Conservation (phyloP, 2,797 vertebrate species). For the Gorsachius magnificus region DNA sequence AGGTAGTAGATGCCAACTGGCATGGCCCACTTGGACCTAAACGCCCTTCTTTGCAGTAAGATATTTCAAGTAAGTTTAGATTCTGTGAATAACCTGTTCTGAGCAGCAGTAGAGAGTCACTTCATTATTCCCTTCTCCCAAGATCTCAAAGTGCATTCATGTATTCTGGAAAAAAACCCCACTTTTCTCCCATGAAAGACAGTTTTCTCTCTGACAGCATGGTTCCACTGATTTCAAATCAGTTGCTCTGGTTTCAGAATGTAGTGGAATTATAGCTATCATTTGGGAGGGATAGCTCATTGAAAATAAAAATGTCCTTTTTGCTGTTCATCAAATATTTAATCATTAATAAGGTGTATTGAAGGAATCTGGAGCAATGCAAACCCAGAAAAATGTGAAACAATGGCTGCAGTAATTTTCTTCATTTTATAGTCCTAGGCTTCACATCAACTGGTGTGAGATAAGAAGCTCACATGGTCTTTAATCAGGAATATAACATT, state of each 20-base stretch:
- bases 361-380: not conserved
- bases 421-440: not conserved
- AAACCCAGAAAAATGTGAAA: not conserved
- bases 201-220: not conserved
- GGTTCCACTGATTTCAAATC: not conserved
- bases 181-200: not conserved
- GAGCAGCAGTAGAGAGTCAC: not conserved
- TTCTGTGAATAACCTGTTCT: not conserved
- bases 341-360: not conserved
- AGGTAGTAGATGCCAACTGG: not conserved
- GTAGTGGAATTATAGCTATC: not conserved
- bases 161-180: not conserved
- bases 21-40: not conserved
- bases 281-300: not conserved
- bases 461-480: not conserved
- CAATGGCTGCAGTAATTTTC: not conserved
- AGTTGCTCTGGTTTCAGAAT: not conserved
- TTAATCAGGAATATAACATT: not conserved
- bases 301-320: not conserved
- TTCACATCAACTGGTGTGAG: not conserved
- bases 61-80: not conserved
- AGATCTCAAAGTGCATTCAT: not conserved
- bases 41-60: fast-evolving
- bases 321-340: not conserved
- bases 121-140: not conserved